Evolutionary conservation across 2,113 vertebrate species (phyloP), one percentile per base, ranked within the genome.

Genomic region (Phalacrocorax carbo): DNA sequence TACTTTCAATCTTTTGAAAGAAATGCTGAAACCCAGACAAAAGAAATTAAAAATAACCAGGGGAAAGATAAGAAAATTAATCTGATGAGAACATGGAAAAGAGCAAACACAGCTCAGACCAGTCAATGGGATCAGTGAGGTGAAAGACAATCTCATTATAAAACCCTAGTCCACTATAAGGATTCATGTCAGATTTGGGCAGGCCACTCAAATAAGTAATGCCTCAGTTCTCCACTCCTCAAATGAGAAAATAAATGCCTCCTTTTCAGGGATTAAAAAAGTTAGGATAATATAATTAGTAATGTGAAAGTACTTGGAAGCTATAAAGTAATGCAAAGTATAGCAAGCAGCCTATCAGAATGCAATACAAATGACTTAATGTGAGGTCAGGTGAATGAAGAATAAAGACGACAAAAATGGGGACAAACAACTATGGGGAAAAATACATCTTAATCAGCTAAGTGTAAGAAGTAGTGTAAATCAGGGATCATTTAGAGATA

Each of bases 141-240:
- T 93, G 69, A 94, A 96, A 90, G 64, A 80, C 42, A 86, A 87
- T 69, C 70, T 97, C 75, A 76, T 86, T 71, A 61, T 60, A 92
- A 86, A 82, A 86, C 25, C 79, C 15, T 38, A 49, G 58, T 34
- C 32, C 10, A 32, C 29, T 70, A 2, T 44, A 81, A 51, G 55
- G 71, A 60, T 83, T 95, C 86, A 66, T 83, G 82, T 83, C 82
- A 93, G 71, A 88, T 92, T 93, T 86, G 71, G 49, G 66, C 84
- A 95, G 62, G 62, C 88, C 27, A 4, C 62, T 95, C 90, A 70
- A 90, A 54, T 49, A 94, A 85, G 66, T 73, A 64, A 70, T 83
- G 75, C 71, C 79, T 96, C 85, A 78, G 51, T 95, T 95, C 66
- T 69, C 76, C 16, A 81, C 15, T 72, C 18, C 62, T 66, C 86